Conservation (phyloP, 2,797 vertebrate species). For the Coilia nasus region DNA sequence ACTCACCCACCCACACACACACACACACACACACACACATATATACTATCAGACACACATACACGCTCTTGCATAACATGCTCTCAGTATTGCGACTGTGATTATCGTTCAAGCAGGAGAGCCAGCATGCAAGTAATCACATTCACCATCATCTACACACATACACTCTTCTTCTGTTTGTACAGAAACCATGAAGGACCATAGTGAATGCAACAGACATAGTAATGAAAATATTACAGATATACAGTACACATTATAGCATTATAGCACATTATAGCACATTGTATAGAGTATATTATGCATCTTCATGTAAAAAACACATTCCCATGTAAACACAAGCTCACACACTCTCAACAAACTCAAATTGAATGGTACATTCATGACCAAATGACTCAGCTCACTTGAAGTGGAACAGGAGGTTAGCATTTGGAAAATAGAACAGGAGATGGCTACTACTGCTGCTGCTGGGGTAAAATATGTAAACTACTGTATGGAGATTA, state of each 20-base stretch:
- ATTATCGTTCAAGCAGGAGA: constrained; percentile 68
- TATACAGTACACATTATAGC: constrained; percentile 31
- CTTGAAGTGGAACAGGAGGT: not conserved
- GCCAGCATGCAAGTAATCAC: constrained; percentile 76
- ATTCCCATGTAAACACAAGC: constrained; percentile 28
- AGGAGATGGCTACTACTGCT: not conserved
- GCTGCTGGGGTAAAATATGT: not conserved
- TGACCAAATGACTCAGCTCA: constrained; percentile 20
- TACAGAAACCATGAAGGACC: not conserved
- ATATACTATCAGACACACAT: not conserved
- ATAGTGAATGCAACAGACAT: not conserved
- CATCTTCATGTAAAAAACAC: not conserved
- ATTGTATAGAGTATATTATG: too few species aligned
- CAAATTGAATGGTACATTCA: constrained; percentile 27
- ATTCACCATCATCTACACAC: constrained; percentile 29
- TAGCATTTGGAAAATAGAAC: not conserved
- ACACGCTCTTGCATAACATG: constrained; percentile 61
- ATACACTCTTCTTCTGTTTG: not conserved
- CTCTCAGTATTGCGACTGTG: constrained; percentile 56
- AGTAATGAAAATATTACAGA: not conserved
- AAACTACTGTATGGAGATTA: not conserved
- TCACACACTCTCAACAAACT: constrained; percentile 26
- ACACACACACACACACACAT: not conserved
- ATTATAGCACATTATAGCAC: not conserved
- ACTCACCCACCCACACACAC: not conserved